These are phyloP conservation scores for Ptychochromis oligacanthus DNA, from an alignment of 2,113 vertebrate species.

Conservation along the genomic window DNA sequence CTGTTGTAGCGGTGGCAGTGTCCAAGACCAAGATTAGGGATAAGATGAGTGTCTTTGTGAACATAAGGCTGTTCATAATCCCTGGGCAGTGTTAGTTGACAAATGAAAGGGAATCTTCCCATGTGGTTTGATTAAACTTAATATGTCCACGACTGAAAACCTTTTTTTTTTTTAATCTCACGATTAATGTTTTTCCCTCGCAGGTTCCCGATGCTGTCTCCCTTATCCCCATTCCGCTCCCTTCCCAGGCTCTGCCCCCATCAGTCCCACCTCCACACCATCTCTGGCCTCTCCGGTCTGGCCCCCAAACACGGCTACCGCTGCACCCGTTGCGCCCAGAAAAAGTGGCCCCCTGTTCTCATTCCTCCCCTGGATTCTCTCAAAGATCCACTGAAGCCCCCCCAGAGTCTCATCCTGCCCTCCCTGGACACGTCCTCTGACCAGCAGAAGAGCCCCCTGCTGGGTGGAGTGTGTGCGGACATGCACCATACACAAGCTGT, in stretches of 20 bases:
- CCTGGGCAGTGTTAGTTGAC: no score
- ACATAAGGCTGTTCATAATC: no score
- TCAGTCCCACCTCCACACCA: slow-evolving; percentile 92
- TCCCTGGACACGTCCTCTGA: slow-evolving; percentile 36
- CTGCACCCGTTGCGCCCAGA: slow-evolving; percentile 91
- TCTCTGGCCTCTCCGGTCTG: slow-evolving; percentile 87
- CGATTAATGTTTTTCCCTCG: background rate
- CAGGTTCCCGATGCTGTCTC: slow-evolving; percentile 77
- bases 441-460: slow-evolving; percentile 73
- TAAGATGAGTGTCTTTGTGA: background rate
- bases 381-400: slow-evolving; percentile 67
- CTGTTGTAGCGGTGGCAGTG: background rate
- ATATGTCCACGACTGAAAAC: background rate
- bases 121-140: background rate
- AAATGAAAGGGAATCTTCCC: background rate
- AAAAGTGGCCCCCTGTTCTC: slow-evolving; percentile 89
- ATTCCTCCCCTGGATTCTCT: slow-evolving; percentile 71
- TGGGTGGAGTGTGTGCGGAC: slow-evolving; percentile 48
- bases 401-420: slow-evolving; percentile 60
- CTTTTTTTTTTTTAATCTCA: background rate
- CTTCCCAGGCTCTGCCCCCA: slow-evolving; percentile 84
- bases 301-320: slow-evolving; percentile 80
- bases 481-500: slow-evolving; percentile 15
- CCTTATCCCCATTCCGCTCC: slow-evolving; percentile 77
- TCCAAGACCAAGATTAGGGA: slow-evolving; percentile 1